Base-by-base conservation (phyloP, 2,113 vertebrate species). In the Poecilia latipinna region DNA sequence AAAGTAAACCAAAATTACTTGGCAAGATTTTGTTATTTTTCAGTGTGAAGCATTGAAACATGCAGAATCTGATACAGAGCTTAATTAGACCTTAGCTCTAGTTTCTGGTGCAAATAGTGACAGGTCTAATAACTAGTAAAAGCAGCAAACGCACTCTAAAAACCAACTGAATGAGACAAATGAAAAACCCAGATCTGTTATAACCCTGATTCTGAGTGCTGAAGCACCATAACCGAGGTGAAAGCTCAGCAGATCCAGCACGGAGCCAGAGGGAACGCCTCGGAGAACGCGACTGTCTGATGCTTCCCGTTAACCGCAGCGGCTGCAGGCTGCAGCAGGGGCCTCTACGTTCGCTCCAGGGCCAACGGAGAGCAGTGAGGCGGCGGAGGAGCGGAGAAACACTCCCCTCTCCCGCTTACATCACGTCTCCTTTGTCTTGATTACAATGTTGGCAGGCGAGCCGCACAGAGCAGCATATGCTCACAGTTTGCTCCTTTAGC, bases 291-390 rank as follows among this genome's bases (percentile, higher is more conserved):
- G 88, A 79, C 81, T 64, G 87, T 88, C 89, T 91, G 90, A 91
- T 91, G 90, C 80, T 91, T 92, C 82, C 86, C 81, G 90, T 93
- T 93, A 93, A 93, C 93, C 91, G 92, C 90, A 79, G 88, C 91
- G 85, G 86, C 83, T 90, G 79, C 84, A 75, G 28, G 28, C 28
- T 28, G 28, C 28, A 28, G 93, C 93, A 91, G 91, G 88, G 89
- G 88, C 91, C 82, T 88, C 85, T 86, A 77, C 72, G 77, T 83
- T 89, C 82, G 87, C 89, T 84, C 78, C 88, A 88, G 91, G 88
- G 86, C 85, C 80, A 71, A 83, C 72, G 82, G 80, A 78, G 85
- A 85, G 91, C 91, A 89, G 83, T 89, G 87, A 91, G 86, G 92
- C 90, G 79, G 82, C 78, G 91, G 87, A 91, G 90, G 87, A 90